Percentiles rank a stretch among this genome's conserved stretches.
Conservation (phyloP, 2,113 vertebrate genomes). For the Thermophis baileyi region DNA sequence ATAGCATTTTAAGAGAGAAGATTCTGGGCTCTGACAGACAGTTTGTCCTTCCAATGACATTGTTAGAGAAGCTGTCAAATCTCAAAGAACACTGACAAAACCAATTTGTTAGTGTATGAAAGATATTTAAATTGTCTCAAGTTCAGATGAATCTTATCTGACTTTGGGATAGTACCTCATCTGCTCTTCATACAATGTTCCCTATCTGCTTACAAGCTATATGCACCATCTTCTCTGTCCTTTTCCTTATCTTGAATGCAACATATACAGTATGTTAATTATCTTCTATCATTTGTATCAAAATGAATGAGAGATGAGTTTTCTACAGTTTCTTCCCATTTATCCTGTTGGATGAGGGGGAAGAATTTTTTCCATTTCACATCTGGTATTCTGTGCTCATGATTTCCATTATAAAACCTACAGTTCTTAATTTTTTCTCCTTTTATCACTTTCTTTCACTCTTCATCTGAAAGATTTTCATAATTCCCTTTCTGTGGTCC, state of each 20-base stretch:
- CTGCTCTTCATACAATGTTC: background rate
- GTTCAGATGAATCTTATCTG: background rate
- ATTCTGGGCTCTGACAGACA: background rate
- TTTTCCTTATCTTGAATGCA: background rate
- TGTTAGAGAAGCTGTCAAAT: background rate
- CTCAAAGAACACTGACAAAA: background rate
- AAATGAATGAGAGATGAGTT: background rate
- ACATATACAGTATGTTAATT: background rate
- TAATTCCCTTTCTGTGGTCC: background rate
- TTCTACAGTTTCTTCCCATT: background rate
- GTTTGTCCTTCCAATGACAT: background rate
- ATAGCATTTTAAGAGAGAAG: background rate
- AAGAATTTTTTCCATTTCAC: background rate
- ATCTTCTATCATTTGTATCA: background rate
- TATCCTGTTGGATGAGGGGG: background rate
- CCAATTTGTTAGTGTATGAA: background rate
- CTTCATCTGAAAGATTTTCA: background rate
- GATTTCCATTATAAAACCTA: background rate
- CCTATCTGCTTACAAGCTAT: background rate
- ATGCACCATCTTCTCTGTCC: background rate
- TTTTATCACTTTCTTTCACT: background rate
- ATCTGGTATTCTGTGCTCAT: background rate
- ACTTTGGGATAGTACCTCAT: background rate
- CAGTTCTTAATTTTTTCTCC: background rate
- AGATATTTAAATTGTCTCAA: background rate